Percentiles rank a stretch among this genome's conserved stretches.
Conservation (phyloP, 2,113 vertebrate genomes). For the Chaenocephalus aceratus region DNA sequence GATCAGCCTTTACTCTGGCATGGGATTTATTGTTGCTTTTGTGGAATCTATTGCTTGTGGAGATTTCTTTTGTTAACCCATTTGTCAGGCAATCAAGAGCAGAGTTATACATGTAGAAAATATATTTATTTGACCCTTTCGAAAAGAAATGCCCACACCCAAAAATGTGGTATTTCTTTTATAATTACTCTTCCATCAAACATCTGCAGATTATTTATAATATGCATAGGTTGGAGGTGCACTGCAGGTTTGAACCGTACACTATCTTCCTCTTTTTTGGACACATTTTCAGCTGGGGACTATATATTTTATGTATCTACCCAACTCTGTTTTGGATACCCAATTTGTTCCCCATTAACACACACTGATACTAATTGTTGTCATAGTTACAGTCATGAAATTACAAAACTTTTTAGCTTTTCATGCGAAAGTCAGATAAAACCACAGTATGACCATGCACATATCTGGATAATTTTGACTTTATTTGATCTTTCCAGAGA, state of each 20-base stretch:
- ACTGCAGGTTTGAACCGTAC: no score
- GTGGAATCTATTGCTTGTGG: not conserved
- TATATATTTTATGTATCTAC: not conserved
- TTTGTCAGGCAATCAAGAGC: not conserved
- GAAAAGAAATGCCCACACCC: not conserved
- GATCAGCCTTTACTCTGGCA: not conserved
- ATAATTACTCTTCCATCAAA: not conserved
- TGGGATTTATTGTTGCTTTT: not conserved
- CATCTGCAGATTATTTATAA: not conserved
- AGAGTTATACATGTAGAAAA: not conserved
- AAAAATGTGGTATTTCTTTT: not conserved
- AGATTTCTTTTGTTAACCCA: not conserved
- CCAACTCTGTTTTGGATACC: no score
- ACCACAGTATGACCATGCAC: no score
- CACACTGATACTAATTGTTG: constrained; percentile 2
- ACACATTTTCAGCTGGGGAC: not conserved
- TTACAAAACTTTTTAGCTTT: not conserved
- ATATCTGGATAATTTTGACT: not conserved
- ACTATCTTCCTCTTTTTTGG: not conserved
- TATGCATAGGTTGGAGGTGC: no score
- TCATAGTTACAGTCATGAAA: not conserved
- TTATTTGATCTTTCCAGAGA: not conserved
- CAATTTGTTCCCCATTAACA: no score
- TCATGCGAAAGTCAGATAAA: not conserved
- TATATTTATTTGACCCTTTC: not conserved